Percentiles rank a stretch among this genome's conserved stretches.
Conservation (phyloP, 2,888 invertebrate genomes). For the Micoletzkya japonica region DNA sequence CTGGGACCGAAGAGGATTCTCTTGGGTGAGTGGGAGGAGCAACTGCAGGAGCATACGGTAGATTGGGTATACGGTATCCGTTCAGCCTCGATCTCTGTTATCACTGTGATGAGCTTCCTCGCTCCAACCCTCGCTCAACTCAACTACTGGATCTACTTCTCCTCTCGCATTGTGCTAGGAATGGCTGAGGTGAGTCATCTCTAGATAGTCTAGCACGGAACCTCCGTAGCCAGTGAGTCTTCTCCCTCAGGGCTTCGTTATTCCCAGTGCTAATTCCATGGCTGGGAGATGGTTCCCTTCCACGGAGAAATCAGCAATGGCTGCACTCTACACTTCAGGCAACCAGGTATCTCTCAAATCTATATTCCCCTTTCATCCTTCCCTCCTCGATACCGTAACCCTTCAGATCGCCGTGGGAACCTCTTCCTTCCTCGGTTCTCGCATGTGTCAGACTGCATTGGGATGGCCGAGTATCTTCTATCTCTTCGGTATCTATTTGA, state of each 20-base stretch:
- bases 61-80: too few species aligned
- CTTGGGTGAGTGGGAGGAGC: too few species aligned
- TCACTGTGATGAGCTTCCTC: conserved; percentile 8
- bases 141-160: conserved; percentile 24
- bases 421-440: conserved; percentile 7
- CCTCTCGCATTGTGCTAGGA: not conserved
- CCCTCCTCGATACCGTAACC: too few species aligned
- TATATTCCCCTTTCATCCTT: not conserved
- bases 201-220: too few species aligned
- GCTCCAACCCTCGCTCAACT: conserved; percentile 13
- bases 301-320: conserved; percentile 26
- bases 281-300: conserved; percentile 26
- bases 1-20: too few species aligned
- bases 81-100: conserved; percentile 11
- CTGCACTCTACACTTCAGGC: conserved; percentile 22
- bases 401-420: conserved; percentile 11
- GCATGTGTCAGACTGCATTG: conserved; percentile 1
- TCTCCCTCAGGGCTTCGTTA: conserved; percentile 21
- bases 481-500: conserved; percentile 20
- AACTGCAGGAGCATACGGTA: too few species aligned
- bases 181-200: conserved; percentile 21
- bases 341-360: conserved; percentile 1
- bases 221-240: too few species aligned
- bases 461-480: conserved; percentile 27
- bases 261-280: conserved; percentile 11